Conservation (phyloP, 2,797 vertebrate genomes). For the Semotilus atromaculatus region DNA sequence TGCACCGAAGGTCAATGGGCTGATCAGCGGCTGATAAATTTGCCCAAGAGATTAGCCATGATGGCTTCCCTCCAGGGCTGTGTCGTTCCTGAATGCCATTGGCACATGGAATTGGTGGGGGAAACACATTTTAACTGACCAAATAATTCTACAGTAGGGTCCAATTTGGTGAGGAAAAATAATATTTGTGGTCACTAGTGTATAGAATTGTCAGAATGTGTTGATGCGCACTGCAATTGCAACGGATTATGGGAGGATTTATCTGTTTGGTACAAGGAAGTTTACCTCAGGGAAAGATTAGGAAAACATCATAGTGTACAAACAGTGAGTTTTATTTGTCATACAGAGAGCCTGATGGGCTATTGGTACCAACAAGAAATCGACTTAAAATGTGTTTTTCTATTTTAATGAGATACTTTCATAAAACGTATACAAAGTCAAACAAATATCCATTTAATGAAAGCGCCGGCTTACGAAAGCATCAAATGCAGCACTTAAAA, state of each 20-base stretch:
- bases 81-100: conserved; percentile 26
- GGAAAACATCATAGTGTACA: conserved; percentile 16
- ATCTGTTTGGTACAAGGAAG: conserved; percentile 33
- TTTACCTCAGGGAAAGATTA: conserved; percentile 45
- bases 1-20: conserved; percentile 63
- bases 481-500: conserved; percentile 39
- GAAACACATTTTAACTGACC: conserved; percentile 27
- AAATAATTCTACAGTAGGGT: conserved; percentile 15
- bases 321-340: conserved; percentile 35
- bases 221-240: conserved; percentile 27
- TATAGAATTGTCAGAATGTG: conserved; percentile 39
- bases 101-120: not conserved
- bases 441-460: conserved; percentile 40
- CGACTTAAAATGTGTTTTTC: conserved; percentile 23
- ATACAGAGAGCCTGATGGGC: not conserved
- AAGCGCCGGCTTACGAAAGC: conserved; percentile 29
- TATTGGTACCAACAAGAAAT: conserved; percentile 18
- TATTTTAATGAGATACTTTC: conserved; percentile 50
- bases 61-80: conserved; percentile 48
- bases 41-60: conserved; percentile 37
- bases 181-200: conserved; percentile 17
- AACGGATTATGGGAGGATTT: conserved; percentile 30
- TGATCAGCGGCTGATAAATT: conserved; percentile 59
- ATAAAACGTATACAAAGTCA: conserved; percentile 34
- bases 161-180: conserved; percentile 9